Base-by-base conservation (phyloP, 2,797 vertebrate species). In the Oreortyx pictus region DNA sequence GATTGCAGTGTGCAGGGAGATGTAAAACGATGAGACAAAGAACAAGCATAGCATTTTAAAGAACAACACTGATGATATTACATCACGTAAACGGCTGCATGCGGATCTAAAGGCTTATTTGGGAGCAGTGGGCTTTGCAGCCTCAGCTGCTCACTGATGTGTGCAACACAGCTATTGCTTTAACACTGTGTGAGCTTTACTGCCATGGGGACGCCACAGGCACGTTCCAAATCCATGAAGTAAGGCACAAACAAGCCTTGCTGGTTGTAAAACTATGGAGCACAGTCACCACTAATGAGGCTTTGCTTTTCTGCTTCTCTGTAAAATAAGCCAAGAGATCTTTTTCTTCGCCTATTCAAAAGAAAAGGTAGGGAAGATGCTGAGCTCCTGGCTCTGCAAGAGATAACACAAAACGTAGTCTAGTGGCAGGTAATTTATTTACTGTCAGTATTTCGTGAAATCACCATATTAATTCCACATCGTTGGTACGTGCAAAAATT, bases 391-490 rank as follows among this genome's bases (percentile, higher is more conserved):
- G 39, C 35, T 75, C 70, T 72, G 57, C 17, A 85, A 90, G 77
- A 50, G 14, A 24, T 78, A 56, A 50, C 39, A 83, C 75, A 85
- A 94, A 90, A 74, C 64, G 22, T 31, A 71, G 56, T 67, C 44
- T 37, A 85, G 35, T 71, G 75, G 64, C 27, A 77, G 47, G 44
- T 56, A 78, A 76, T 62, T 90, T 88, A 92, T 89, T 92, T 95
- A n/a, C 72, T 86, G 73, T 75, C 70, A 54, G 54, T 81, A 57
- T 68, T n/a, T 73, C 83, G 43, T 88, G 85, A 88, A 89, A 90
- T 59, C 57, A 72, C 25, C 11, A 2, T 47, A 76, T 23, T 84
- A 83, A 73, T 74, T 92, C 86, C 47, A 64, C 31, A 71, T 20
- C 47, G 22, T n/a, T 59, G 47, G 44, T 22, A 37, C 39, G 41